Evolutionary conservation across 2,888 invertebrate genomes (phyloP).

Genomic region (Heliconius ethilla): DNA sequence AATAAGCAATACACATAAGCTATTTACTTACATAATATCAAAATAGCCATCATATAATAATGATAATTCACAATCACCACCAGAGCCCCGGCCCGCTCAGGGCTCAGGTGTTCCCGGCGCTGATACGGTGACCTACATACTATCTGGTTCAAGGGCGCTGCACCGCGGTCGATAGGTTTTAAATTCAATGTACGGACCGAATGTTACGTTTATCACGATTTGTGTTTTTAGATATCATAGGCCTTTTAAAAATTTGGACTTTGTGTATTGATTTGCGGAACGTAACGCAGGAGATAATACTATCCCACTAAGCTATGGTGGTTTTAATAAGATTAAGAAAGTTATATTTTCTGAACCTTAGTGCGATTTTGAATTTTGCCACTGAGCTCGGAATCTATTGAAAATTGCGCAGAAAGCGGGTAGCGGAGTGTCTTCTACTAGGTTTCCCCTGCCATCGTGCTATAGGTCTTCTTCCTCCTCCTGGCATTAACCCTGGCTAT

Average conservation of each 20-base stretch:
- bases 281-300: not conserved
- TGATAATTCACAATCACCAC: not conserved
- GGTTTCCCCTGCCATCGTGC: too few species aligned
- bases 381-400: not conserved
- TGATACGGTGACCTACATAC: conserved; percentile 45
- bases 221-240: not conserved
- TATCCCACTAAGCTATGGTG: not conserved
- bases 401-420: too few species aligned
- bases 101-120: conserved; percentile 30
- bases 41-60: not conserved
- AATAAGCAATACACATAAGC: not conserved
- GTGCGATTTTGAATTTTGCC: not conserved
- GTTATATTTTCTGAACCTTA: not conserved
- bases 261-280: not conserved
- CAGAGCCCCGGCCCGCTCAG: conserved; percentile 17
- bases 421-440: too few species aligned
- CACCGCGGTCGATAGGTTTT: conserved; percentile 52
- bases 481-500: too few species aligned
- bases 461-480: too few species aligned
- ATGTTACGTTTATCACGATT: not conserved
- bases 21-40: not conserved
- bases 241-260: not conserved
- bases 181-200: conserved; percentile 43
- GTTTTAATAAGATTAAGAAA: too few species aligned
- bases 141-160: conserved; percentile 53